Base-by-base conservation (phyloP, 2,797 vertebrate species). In the Urocyon cinereoargenteus region DNA sequence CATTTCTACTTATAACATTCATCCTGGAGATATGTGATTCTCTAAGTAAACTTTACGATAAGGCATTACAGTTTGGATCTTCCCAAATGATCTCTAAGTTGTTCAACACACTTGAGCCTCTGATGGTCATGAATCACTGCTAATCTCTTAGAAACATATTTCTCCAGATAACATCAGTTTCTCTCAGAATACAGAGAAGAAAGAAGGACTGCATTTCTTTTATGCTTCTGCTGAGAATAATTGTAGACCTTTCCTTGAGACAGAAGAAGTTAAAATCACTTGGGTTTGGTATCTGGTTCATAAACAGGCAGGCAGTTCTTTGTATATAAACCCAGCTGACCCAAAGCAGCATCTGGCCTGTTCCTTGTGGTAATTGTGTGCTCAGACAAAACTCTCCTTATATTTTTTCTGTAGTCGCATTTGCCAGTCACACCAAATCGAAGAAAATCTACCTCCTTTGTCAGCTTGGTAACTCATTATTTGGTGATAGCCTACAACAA, bases 101-200 rank as follows among this genome's bases (percentile, higher is more conserved):
- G 95, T 75, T 92, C 82, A 96, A 73, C 59, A 64, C 8, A 18
- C 75, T 66, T 94, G 93, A 77, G 72, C n/a, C 45, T 88, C 64
- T 55, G 26, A 83, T 93, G 40, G 79, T 94, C 78, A 84, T 97
- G 90, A 96, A 97, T 98, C 96, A 97, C 49, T 84, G 81, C 86
- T 96, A 96, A 97, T 97, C 93, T 97, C 61, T 95, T 92, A 89
- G 88, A 92, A 96, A 96, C 90, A 89, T 96, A 96, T 93, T 97
- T 98, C 93, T 93, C 28, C 93, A 96, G 97, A 97, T 97, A 98
- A 72, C 62, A 97, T 92, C 85, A 85, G 68, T 92, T 95, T 91
- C 87, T 94, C 36, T 83, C 49, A 97, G 28, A 91, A 96, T 83
- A 87, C 0, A 0, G 31, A 82, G 73, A 90, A 49, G 53, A 75